Evolutionary conservation across 2,888 invertebrate genomes (phyloP).

Genomic region (Nephrotoma guestfalica): DNA sequence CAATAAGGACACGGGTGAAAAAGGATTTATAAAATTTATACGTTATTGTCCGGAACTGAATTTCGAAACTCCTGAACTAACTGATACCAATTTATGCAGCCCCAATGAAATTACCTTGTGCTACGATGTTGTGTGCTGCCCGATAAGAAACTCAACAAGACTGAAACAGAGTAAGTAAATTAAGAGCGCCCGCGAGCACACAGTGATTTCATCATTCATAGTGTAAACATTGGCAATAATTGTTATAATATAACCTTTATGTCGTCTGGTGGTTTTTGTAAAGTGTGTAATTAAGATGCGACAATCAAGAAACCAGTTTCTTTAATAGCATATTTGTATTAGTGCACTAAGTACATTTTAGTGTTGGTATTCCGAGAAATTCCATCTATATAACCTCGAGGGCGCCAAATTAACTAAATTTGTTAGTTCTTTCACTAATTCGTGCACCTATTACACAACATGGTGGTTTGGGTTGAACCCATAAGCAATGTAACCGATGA

Average conservation of each 20-base stretch:
- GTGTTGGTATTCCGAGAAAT: background rate
- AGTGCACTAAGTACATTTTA: background rate
- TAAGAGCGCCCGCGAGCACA: background rate
- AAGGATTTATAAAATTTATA: background rate
- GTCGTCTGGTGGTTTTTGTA: too few species aligned
- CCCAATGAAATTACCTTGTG: background rate
- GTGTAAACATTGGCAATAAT: background rate
- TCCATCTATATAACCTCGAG: background rate
- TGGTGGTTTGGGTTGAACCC: background rate
- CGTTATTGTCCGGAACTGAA: background rate
- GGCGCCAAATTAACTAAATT: background rate
- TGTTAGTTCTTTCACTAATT: background rate
- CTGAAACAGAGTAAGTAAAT: background rate
- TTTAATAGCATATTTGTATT: background rate
- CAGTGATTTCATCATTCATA: background rate
- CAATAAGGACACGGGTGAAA: background rate
- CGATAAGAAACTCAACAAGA: background rate
- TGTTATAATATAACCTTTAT: background rate
- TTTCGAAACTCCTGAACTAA: background rate
- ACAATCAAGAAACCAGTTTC: too few species aligned
- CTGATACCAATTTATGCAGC: background rate
- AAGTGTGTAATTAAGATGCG: too few species aligned
- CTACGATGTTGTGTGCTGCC: background rate
- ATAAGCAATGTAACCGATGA: background rate
- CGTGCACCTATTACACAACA: background rate